phyloP scores from a whole-genome alignment of 2,888 invertebrate species.

The Minunthozetes semirufus region DNA sequence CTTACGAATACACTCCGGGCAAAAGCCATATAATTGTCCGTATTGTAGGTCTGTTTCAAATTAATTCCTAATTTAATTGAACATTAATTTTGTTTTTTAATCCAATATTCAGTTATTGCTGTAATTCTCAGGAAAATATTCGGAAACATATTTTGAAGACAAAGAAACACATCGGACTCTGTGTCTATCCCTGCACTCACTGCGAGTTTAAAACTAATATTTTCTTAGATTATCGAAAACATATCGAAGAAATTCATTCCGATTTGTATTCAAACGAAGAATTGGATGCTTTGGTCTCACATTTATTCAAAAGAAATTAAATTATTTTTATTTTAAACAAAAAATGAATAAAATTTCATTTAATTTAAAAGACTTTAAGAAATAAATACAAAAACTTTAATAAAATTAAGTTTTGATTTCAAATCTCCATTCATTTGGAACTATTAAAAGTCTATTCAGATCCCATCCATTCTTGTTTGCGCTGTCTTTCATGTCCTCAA shows the following conservation, averaged over 20 bases:
- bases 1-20: background rate
- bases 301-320: background rate
- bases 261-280: background rate
- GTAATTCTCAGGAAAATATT: constrained; percentile 26
- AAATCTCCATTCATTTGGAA: constrained; percentile 14
- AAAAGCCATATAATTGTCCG: constrained; percentile 3
- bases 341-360: background rate
- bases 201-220: constrained; percentile 12
- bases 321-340: background rate
- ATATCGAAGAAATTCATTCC: constrained; percentile 13
- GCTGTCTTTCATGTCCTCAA: background rate
- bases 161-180: constrained; percentile 10
- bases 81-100: background rate
- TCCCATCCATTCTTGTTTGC: constrained; percentile 28
- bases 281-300: background rate
- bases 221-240: constrained; percentile 18
- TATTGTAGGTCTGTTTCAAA: constrained; percentile 18
- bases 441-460: background rate
- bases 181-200: constrained; percentile 10
- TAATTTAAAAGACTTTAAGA: too few relatives aligned
- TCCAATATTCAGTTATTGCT: background rate
- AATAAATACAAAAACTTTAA: too few relatives aligned
- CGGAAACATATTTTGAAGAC: constrained; percentile 26
- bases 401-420: background rate
- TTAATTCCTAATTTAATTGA: background rate